phyloP scores from a whole-genome alignment of 2,888 invertebrate species.

The Imbricaverruca yamaguchii region DNA sequence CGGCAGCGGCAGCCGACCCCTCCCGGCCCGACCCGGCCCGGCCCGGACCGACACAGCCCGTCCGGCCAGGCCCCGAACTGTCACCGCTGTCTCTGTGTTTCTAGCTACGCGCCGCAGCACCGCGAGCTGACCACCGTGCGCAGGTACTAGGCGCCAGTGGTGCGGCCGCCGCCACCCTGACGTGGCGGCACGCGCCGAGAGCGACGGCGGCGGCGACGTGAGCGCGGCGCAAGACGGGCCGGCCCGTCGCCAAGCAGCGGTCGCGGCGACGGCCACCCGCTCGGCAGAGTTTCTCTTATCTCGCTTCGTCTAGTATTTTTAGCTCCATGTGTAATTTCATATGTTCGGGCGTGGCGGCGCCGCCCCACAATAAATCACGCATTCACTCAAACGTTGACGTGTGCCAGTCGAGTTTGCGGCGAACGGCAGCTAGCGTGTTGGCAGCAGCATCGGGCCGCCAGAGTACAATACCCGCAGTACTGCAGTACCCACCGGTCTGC shows the following conservation, averaged over 20 bases:
- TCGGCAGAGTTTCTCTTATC: background rate
- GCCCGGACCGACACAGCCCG: background rate
- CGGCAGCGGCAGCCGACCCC: background rate
- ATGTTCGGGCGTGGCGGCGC: constrained; percentile 7
- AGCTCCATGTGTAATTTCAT: constrained; percentile 8
- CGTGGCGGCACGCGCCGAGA: background rate
- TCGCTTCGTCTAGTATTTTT: background rate
- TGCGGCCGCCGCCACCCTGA: background rate
- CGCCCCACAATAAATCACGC: constrained; percentile 8
- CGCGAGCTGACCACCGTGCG: constrained; percentile 20
- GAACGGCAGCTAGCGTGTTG: background rate
- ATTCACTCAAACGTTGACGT: background rate
- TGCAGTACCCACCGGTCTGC: background rate
- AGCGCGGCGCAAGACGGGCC: background rate
- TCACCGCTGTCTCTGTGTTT: constrained; percentile 5
- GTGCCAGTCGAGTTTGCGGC: background rate
- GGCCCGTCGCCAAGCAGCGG: background rate
- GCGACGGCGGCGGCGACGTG: background rate
- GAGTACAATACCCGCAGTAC: background rate
- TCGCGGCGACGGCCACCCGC: background rate
- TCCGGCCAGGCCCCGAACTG: background rate
- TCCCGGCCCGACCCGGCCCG: background rate
- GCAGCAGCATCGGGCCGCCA: background rate
- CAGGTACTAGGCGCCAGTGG: background rate
- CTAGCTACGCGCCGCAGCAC: constrained; percentile 19